phyloP scores from a whole-genome alignment of 2,888 invertebrate species.

The Amphimallon solstitiale region DNA sequence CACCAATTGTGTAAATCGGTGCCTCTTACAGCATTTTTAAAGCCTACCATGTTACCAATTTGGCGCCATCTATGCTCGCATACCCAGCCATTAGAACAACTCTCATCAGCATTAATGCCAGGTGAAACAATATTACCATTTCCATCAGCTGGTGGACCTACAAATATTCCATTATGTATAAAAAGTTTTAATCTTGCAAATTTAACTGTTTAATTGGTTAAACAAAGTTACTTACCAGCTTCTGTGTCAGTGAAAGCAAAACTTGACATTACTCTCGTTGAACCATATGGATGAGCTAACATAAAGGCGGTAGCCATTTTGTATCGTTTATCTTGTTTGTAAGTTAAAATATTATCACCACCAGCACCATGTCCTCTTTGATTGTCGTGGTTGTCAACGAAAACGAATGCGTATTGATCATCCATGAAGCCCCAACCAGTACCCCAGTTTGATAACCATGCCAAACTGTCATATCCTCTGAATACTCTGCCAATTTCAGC shows the following conservation, averaged over 20 bases:
- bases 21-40: constrained; percentile 74
- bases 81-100: constrained; percentile 80
- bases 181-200: no score
- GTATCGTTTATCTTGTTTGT: constrained; percentile 74
- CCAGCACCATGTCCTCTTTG: constrained; percentile 66
- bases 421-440: constrained; percentile 73
- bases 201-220: no score
- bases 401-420: constrained; percentile 54
- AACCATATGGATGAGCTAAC: constrained; percentile 86
- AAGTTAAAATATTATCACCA: constrained; percentile 68
- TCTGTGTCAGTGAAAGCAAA: constrained; percentile 74
- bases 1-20: constrained; percentile 77
- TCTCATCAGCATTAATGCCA: constrained; percentile 69
- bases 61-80: constrained; percentile 89
- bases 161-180: no score
- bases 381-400: constrained; percentile 78
- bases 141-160: constrained; percentile 73
- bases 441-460: constrained; percentile 74
- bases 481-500: constrained; percentile 69
- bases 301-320: constrained; percentile 85
- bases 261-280: constrained; percentile 87
- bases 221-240: constrained; percentile 43
- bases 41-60: constrained; percentile 81
- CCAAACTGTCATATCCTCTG: constrained; percentile 70
- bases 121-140: constrained; percentile 74